Percentiles rank a stretch among this genome's conserved stretches.
Conservation (phyloP, 2,113 vertebrate genomes). For the Argyrosomus japonicus region DNA sequence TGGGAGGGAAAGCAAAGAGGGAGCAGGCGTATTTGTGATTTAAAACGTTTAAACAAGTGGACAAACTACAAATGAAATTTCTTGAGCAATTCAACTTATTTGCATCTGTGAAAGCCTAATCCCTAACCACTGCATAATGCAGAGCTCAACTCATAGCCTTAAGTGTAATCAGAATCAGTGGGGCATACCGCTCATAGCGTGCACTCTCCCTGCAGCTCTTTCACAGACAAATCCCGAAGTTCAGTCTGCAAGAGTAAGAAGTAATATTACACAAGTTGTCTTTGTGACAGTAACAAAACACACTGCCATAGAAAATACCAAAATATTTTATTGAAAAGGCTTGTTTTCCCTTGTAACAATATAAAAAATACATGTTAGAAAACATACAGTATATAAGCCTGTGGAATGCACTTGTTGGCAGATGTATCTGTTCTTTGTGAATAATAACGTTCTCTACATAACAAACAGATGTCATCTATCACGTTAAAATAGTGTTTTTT, state of each 20-base stretch:
- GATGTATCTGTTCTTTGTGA: constrained; percentile 14
- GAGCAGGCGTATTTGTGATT: constrained; percentile 42
- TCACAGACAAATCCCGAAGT: constrained; percentile 41
- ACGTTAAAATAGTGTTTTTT: constrained; percentile 19
- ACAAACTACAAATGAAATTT: constrained; percentile 70
- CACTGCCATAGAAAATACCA: constrained; percentile 33
- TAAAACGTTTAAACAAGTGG: constrained; percentile 49
- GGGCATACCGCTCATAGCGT: constrained; percentile 28
- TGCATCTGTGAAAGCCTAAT: constrained; percentile 68
- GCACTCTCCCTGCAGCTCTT: constrained; percentile 23
- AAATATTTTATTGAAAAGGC: constrained; percentile 58
- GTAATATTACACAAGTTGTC: constrained; percentile 10
- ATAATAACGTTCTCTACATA: constrained; percentile 19
- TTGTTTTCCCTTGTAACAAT: constrained; percentile 26
- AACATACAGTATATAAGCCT: constrained; percentile 36
- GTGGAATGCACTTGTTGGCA: constrained; percentile 38
- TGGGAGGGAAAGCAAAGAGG: constrained; percentile 40
- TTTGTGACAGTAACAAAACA: constrained; percentile 26
- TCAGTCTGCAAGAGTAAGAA: constrained; percentile 35
- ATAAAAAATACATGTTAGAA: constrained; percentile 56
- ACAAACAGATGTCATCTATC: constrained; percentile 8
- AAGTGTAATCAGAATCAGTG: constrained; percentile 68
- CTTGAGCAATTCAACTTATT: constrained; percentile 64
- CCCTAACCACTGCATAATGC: constrained; percentile 64
- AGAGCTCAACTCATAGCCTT: constrained; percentile 50